Evolutionary conservation across 1,140 invertebrate species (phyloP), one percentile per base, ranked within the genome.

Genomic region (Musca vetustissima): DNA sequence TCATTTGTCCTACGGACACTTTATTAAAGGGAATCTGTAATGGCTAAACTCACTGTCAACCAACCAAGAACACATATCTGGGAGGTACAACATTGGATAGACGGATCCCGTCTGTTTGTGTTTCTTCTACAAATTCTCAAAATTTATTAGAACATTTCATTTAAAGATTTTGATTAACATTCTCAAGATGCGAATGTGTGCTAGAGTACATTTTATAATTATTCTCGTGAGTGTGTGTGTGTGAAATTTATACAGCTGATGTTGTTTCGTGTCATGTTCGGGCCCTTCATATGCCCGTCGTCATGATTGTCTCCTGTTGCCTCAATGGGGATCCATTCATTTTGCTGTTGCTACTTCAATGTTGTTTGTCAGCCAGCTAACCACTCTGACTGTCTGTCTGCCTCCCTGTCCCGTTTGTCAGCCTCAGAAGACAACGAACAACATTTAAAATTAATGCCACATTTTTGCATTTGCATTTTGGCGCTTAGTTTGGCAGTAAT

Each of bases 401-500:
- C 36, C 21, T 6, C 17, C 0, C 28, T 19, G 7, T 61, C 19
- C 15, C 36, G 28, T 61, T 61, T 36, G 21, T 43, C 13, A 61
- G 36, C 17, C 36, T n/a, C 19, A 28, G 28, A n/a, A 43, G 36
- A 43, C 36, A 43, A 43, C 6, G 6, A 43, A 43, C 57, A 61
- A 61, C 57, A 61, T 61, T 61, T 43, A 61, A 61, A 61, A 61
- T 61, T 61, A 61, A 61, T 61, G 57, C 57, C 57, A 36, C 57
- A 61, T 61, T 61, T 61, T 61, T 61, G 57, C 57, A 61, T 61
- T 43, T 61, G n/a, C n/a, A 36, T 61, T 61, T 61, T 47, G 57
- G 59, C 69, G 66, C 69, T 68, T 65, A 68, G 59, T 68, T 70
- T 67, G 66, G 66, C 69, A 67, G 69, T 70, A 70, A 70, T 70